These are phyloP conservation scores for Psococerastis gibbosa DNA, from an alignment of 2,888 invertebrate genomes.

Conservation along the genomic window DNA sequence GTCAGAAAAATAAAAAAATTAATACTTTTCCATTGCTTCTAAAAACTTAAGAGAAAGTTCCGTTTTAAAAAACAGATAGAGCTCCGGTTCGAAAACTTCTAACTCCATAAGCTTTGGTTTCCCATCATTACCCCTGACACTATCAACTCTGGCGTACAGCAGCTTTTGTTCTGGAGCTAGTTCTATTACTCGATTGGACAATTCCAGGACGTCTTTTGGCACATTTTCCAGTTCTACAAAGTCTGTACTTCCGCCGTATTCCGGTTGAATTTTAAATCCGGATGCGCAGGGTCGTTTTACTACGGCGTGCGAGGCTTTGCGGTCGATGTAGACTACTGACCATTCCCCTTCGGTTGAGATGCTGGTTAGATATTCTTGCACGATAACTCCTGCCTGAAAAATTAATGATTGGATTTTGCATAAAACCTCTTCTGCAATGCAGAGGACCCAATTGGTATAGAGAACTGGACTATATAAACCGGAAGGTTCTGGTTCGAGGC, in stretches of 20 bases:
- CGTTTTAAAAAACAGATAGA: no score
- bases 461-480: no score
- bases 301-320: background rate
- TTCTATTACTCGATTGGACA: background rate
- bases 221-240: background rate
- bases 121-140: background rate
- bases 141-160: constrained; percentile 2
- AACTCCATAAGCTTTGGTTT: background rate
- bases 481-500: no score
- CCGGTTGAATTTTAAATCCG: constrained; percentile 1
- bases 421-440: no score
- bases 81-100: constrained; percentile 5
- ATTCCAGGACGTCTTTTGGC: background rate
- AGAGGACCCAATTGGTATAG: no score
- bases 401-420: background rate
- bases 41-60: no score
- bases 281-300: background rate
- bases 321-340: background rate
- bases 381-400: background rate
- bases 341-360: background rate
- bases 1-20: no score
- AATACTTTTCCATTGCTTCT: no score
- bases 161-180: background rate
- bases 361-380: background rate
- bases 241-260: background rate